These are phyloP conservation scores for Sclerodermus sp. DNA, from an alignment of 2,888 invertebrate genomes.

Conservation along the genomic window DNA sequence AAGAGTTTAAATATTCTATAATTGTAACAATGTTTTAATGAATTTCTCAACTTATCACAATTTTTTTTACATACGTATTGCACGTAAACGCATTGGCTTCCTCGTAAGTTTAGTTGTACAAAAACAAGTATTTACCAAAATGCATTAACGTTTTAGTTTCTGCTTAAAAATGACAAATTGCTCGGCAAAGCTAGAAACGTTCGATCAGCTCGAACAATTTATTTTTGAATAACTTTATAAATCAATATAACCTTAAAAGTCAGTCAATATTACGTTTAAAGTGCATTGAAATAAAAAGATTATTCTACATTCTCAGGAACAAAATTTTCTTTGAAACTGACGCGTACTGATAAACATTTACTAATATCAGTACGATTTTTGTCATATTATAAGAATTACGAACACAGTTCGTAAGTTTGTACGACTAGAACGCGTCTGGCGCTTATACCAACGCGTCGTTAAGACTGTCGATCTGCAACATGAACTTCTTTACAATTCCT, in stretches of 20 bases:
- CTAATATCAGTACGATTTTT: no score
- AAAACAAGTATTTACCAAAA: conserved; percentile 33
- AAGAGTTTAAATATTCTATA: neutral
- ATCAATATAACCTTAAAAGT: neutral
- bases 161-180: conserved; percentile 24
- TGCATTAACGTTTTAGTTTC: conserved; percentile 31
- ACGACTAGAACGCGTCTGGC: conserved; percentile 43
- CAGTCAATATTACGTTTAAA: neutral
- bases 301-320: conserved; percentile 26
- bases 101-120: conserved; percentile 35
- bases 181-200: conserved; percentile 29
- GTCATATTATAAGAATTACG: conserved; percentile 12
- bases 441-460: conserved; percentile 13
- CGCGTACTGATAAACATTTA: conserved; percentile 6
- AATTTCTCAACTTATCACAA: neutral
- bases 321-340: conserved; percentile 12
- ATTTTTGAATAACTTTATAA: neutral
- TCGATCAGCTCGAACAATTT: no score
- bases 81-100: conserved; percentile 38
- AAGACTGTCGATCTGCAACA: conserved; percentile 15
- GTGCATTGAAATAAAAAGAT: neutral
- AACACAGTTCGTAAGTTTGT: conserved; percentile 22
- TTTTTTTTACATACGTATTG: conserved; percentile 36
- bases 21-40: neutral
- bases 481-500: conserved; percentile 30